Percentiles rank a stretch among this genome's conserved stretches.
Conservation (phyloP, 2,888 invertebrate genomes). For the Cyaniris semiargus region DNA sequence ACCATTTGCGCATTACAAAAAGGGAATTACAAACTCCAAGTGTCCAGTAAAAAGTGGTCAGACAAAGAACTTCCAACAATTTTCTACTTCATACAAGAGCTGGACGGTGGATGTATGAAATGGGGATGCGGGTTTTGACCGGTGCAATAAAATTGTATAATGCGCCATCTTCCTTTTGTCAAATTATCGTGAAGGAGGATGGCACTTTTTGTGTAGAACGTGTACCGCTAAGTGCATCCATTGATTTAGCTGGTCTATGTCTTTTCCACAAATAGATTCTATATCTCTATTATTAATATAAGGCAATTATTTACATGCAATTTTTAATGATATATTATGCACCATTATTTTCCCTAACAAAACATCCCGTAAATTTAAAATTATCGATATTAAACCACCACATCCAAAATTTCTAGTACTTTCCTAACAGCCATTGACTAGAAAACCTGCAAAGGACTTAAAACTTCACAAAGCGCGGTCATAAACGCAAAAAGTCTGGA, state of each 20-base stretch:
- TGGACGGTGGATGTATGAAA: conserved; percentile 41
- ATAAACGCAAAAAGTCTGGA: conserved; percentile 7
- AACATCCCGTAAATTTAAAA: neutral
- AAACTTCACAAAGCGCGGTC: conserved; percentile 10
- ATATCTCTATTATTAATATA: too few species aligned
- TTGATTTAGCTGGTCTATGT: too few species aligned
- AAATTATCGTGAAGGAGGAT: neutral
- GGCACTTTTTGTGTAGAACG: neutral
- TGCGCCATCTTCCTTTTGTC: neutral
- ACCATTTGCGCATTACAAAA: conserved; percentile 8
- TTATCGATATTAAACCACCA: neutral
- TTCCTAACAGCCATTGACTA: conserved; percentile 16
- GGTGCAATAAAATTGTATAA: neutral
- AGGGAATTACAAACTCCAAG: conserved; percentile 36
- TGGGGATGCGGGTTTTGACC: neutral
- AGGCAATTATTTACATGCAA: too few species aligned
- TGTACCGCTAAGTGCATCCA: neutral
- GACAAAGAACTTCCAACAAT: conserved; percentile 75
- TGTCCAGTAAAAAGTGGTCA: conserved; percentile 64
- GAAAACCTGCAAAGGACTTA: conserved; percentile 7
- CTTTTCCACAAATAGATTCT: too few species aligned
- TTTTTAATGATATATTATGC: too few species aligned
- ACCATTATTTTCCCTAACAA: too few species aligned
- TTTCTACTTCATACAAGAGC: conserved; percentile 69
- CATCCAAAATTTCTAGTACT: neutral